phyloP scores from a whole-genome alignment of 2,888 invertebrate species.

The Thereva unica region DNA sequence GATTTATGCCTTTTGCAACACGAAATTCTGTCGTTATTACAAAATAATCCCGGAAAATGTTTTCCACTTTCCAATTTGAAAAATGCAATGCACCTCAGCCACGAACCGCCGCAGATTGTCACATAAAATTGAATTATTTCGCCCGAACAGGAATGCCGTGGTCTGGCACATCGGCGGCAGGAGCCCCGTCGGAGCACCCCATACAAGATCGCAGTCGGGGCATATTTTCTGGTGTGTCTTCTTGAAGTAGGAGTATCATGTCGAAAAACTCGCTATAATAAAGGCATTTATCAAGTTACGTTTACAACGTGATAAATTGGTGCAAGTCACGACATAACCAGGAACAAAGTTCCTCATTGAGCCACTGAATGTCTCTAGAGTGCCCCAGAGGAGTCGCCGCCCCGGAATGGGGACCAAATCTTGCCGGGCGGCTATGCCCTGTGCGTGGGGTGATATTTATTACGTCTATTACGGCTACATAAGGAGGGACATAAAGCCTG shows the following conservation, averaged over 20 bases:
- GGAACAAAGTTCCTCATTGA: slow-evolving; percentile 2
- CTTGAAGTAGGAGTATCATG: slow-evolving; percentile 11
- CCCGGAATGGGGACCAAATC: slow-evolving; percentile 14
- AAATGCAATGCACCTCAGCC: slow-evolving; percentile 31
- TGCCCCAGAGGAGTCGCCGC: neutral
- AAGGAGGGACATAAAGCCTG: slow-evolving; percentile 31
- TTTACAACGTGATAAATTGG: slow-evolving; percentile 38
- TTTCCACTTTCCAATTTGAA: neutral
- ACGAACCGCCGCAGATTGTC: slow-evolving; percentile 24
- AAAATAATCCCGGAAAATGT: no score
- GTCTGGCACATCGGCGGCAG: neutral
- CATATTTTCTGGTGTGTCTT: slow-evolving; percentile 29
- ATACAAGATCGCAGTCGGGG: slow-evolving; percentile 14
- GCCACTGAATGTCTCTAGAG: neutral
- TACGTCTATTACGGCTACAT: slow-evolving; percentile 32
- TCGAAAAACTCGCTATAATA: slow-evolving; percentile 40
- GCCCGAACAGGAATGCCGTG: slow-evolving; percentile 2
- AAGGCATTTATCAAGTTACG: slow-evolving; percentile 40
- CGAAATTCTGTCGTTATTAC: no score
- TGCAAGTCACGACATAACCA: slow-evolving; percentile 38
- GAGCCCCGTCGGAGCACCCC: slow-evolving; percentile 1
- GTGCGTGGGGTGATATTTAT: slow-evolving; percentile 32
- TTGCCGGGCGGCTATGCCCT: slow-evolving; percentile 5
- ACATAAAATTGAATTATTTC: slow-evolving; percentile 32
- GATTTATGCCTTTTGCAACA: no score